phyloP scores from a whole-genome alignment of 2,113 vertebrate genomes.

The Gasterosteus nipponicus region DNA sequence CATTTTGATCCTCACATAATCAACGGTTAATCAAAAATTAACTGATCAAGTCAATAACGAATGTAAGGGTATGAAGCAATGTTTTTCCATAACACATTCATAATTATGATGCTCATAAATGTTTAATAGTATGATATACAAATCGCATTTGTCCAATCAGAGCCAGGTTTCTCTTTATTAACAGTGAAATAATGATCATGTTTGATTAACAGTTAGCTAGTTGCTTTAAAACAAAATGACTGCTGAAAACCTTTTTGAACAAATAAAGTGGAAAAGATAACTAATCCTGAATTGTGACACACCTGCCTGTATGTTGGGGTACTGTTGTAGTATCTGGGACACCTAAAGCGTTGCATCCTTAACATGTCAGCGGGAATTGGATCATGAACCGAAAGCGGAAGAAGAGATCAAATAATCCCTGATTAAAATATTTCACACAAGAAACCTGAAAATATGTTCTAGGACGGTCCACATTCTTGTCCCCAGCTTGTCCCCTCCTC shows the following conservation, averaged over 20 bases:
- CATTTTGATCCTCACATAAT: background rate
- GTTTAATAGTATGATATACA: background rate
- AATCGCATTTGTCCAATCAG: constrained; percentile 1
- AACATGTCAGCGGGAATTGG: background rate
- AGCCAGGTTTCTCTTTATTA: background rate
- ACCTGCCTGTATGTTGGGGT: background rate
- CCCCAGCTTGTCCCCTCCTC: constrained; percentile 34
- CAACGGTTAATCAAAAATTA: background rate
- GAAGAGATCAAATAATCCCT: background rate
- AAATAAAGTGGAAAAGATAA: background rate
- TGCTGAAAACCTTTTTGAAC: background rate
- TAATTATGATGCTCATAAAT: background rate
- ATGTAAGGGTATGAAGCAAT: background rate
- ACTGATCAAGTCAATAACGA: background rate
- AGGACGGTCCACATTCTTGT: background rate
- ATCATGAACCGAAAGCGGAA: background rate
- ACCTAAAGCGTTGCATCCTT: background rate
- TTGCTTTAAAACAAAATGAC: background rate
- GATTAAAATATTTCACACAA: background rate
- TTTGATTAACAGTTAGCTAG: background rate
- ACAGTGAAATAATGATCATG: constrained; percentile 4
- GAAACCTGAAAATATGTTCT: constrained; percentile 7
- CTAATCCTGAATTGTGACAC: background rate
- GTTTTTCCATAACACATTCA: background rate
- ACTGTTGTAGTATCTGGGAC: too few relatives aligned